Percentiles rank a stretch among this genome's conserved stretches.
Conservation (phyloP, 2,888 invertebrate species). For the Hypolimnas misippus region DNA sequence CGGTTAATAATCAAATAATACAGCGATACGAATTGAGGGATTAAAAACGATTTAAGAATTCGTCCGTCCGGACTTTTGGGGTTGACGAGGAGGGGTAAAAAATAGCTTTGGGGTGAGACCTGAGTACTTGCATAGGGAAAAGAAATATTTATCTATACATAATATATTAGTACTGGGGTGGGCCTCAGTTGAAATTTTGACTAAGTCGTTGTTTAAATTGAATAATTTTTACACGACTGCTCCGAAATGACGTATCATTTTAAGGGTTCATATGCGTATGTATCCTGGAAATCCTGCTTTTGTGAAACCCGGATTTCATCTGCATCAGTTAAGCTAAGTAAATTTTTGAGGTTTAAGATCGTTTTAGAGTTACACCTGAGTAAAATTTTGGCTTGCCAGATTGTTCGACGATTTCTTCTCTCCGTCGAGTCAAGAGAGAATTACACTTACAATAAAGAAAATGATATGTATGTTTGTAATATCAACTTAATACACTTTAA, state of each 20-base stretch:
- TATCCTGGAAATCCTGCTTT: too few species aligned
- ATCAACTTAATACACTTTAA: too few species aligned
- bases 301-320: too few species aligned
- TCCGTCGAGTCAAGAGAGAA: too few species aligned
- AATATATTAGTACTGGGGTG: slow-evolving; percentile 1
- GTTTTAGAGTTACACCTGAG: too few species aligned
- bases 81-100: slow-evolving; percentile 43
- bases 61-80: slow-evolving; percentile 34
- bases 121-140: slow-evolving; percentile 27
- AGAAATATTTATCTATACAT: slow-evolving; percentile 21
- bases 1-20: slow-evolving; percentile 3
- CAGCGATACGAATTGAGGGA: slow-evolving; percentile 10
- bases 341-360: too few species aligned
- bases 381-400: too few species aligned
- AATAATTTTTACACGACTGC: neutral
- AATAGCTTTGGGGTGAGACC: slow-evolving; percentile 33
- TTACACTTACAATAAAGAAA: too few species aligned
- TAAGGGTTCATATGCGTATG: neutral
- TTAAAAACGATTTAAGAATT: slow-evolving; percentile 29
- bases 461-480: too few species aligned
- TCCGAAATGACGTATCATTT: neutral
- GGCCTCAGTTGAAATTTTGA: neutral
- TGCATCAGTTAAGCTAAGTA: too few species aligned
- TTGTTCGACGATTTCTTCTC: too few species aligned
- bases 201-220: neutral